Evolutionary conservation across 1,140 invertebrate genomes (phyloP), one percentile per base, ranked within the genome.

Genomic region (Triops cancriformis): DNA sequence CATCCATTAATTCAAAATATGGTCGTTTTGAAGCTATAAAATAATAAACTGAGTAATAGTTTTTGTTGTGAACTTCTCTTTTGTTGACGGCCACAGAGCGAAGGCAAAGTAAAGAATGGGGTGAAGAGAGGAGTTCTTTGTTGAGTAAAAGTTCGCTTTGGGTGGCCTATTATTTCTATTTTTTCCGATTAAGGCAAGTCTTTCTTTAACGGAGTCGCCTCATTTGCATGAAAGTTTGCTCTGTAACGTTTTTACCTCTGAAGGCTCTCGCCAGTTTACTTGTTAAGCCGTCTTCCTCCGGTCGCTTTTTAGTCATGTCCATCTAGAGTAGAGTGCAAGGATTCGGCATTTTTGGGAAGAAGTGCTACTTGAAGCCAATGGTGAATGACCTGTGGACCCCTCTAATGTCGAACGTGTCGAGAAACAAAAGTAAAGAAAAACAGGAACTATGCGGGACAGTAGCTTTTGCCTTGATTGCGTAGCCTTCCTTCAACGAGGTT

Each of bases 141-240:
- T 64, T 64, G 51, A 37, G 31, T 64, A 64, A n/a, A 12, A 14
- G 14, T 64, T 64, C 51, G 51, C 51, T 64, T 64, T 64, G 51
- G 51, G 51, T 64, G 51, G 51, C 51, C 51, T 64, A 64, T 64
- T 64, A 64, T 64, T 64, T 64, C 51, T 64, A 64, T 18, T 64
- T 64, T 64, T 64, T 64, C 51, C 51, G 51, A 64, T 64, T 64
- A 64, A 64, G 51, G 51, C 51, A 64, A 23, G 23, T 64, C 51
- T 10, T n/a, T 64, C 14, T 64, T n/a, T 18, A 64, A 64, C 51
- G 51, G 14, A 23, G 51, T 64, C 31, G 31, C 51, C 51, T 64
- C 51, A 64, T 64, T 64, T 64, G 51, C 51, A 64, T 64, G 51
- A 64, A 37, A 23, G 51, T 23, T 64, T 23, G n/a, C 51, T 64